Evolutionary conservation across 1,140 invertebrate genomes (phyloP).

Genomic region (Ptiloglossa arizonensis): DNA sequence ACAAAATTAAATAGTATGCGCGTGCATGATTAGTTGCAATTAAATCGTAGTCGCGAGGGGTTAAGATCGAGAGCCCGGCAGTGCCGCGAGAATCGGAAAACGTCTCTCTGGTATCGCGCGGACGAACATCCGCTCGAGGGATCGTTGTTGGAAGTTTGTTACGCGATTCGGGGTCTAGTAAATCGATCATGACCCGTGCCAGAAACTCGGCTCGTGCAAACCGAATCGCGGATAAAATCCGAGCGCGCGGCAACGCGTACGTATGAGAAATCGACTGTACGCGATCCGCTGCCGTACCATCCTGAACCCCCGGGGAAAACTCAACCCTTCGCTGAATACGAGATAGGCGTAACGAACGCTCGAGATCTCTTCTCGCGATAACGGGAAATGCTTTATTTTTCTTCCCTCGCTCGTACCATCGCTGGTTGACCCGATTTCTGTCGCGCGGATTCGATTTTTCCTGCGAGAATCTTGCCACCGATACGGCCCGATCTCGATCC

Average conservation of each 20-base stretch:
- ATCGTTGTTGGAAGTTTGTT: neutral
- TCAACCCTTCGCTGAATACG: constrained; percentile 58
- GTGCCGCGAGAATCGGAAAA: no score
- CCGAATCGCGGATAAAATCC: constrained; percentile 38
- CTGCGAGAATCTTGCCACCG: no score
- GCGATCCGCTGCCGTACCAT: constrained; percentile 39
- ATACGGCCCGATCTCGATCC: no score
- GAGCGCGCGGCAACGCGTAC: constrained; percentile 35
- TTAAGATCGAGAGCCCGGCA: no score
- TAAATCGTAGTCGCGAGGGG: no score
- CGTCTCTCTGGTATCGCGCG: no score
- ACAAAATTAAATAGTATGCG: no score
- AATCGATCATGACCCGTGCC: constrained; percentile 28
- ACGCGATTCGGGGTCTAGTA: constrained; percentile 10
- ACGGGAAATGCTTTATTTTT: neutral
- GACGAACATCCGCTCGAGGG: neutral
- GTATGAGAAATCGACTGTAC: constrained; percentile 61
- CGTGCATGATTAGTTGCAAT: neutral
- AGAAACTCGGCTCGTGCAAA: constrained; percentile 28
- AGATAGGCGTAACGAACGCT: constrained; percentile 41
- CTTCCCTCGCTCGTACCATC: neutral
- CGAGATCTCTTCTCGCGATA: constrained; percentile 40
- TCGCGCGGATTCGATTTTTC: neutral
- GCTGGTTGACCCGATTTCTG: neutral
- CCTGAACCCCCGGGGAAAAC: constrained; percentile 39